phyloP scores from a whole-genome alignment of 2,113 vertebrate species.

The Camelus bactrianus region DNA sequence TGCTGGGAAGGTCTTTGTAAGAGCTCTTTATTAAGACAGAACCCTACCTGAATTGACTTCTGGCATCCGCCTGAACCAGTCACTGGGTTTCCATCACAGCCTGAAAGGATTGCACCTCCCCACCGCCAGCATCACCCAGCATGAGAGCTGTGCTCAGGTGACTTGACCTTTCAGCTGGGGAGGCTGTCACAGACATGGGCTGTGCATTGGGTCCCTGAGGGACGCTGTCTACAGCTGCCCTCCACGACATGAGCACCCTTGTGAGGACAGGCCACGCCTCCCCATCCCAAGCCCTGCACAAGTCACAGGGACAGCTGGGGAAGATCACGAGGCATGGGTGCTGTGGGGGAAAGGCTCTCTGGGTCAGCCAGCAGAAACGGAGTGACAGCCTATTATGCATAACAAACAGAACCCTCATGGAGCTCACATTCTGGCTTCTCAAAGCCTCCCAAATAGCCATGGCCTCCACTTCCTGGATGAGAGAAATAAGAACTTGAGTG shows the following conservation, averaged over 20 bases:
- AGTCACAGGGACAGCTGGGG: background rate
- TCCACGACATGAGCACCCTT: background rate
- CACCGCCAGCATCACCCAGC: background rate
- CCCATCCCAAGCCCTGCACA: background rate
- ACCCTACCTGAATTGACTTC: background rate
- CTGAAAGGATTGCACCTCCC: background rate
- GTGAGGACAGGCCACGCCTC: background rate
- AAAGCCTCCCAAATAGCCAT: background rate
- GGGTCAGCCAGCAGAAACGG: background rate
- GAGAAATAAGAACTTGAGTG: background rate
- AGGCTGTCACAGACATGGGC: background rate
- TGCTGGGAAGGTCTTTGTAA: background rate
- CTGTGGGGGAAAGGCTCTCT: too few relatives aligned
- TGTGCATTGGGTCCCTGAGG: background rate
- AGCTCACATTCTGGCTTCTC: background rate
- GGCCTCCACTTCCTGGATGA: background rate
- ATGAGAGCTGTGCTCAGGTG: background rate
- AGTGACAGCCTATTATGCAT: background rate
- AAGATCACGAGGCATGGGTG: accelerated
- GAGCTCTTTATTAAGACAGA: background rate
- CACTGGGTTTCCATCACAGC: background rate
- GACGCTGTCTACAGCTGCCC: background rate
- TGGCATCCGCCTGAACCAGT: background rate
- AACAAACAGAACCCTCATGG: background rate
- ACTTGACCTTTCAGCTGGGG: background rate